phyloP scores from a whole-genome alignment of 2,888 invertebrate species.

The Celastrina argiolus region DNA sequence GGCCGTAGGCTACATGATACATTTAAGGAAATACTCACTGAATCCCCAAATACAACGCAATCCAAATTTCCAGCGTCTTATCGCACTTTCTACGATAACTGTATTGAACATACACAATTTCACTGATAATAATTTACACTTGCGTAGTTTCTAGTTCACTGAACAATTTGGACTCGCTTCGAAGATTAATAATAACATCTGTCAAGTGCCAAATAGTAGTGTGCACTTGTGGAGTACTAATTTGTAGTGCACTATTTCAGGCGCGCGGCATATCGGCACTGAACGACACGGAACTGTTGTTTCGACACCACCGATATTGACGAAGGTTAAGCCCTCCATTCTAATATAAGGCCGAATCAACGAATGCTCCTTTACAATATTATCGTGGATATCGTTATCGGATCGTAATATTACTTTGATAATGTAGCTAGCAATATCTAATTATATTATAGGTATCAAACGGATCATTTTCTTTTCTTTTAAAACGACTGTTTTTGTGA shows the following conservation, averaged over 20 bases:
- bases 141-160: not conserved
- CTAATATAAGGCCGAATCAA: conserved; percentile 29
- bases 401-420: not conserved
- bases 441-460: too few species aligned
- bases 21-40: not conserved
- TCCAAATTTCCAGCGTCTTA: not conserved
- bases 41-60: not conserved
- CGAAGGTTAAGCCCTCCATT: conserved; percentile 51
- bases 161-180: not conserved
- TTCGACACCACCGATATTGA: conserved; percentile 59
- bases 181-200: conserved; percentile 17
- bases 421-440: not conserved
- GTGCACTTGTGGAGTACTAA: conserved; percentile 45
- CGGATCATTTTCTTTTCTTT: too few species aligned
- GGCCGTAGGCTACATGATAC: too few species aligned
- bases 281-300: conserved; percentile 60
- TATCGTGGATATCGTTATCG: conserved; percentile 12
- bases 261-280: conserved; percentile 58
- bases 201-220: conserved; percentile 26
- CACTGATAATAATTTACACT: not conserved
- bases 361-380: not conserved
- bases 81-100: not conserved
- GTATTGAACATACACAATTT: not conserved
- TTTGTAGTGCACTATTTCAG: conserved; percentile 57
- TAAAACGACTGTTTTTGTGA: too few species aligned